Evolutionary conservation across 2,113 vertebrate genomes (phyloP).

Genomic region (Podiceps cristatus): DNA sequence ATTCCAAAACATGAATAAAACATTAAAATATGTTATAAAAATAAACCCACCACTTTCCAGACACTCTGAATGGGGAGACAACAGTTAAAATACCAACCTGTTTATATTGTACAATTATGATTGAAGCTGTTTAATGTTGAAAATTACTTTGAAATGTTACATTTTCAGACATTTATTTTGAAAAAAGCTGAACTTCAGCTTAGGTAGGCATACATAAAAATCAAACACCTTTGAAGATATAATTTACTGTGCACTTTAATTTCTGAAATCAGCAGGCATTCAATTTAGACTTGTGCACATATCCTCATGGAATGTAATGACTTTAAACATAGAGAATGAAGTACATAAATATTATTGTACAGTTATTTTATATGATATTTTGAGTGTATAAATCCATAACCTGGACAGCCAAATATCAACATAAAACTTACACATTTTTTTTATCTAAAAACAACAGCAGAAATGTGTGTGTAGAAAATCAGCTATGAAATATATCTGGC

Average conservation of each 20-base stretch:
- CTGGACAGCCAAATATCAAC: background rate
- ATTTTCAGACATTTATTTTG: background rate
- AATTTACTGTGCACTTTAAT: background rate
- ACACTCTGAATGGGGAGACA: background rate
- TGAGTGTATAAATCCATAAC: background rate
- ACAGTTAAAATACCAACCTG: background rate
- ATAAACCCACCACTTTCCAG: background rate
- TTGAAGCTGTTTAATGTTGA: background rate
- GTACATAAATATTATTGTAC: background rate
- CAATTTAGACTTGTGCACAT: background rate
- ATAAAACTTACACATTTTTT: background rate
- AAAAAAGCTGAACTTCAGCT: background rate
- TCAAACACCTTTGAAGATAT: background rate
- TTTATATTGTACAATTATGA: background rate
- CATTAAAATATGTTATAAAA: background rate
- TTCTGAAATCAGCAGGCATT: background rate
- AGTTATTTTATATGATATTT: background rate
- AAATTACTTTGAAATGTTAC: background rate
- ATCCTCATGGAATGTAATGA: background rate
- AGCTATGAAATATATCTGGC: slow-evolving; percentile 15
- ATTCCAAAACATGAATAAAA: background rate
- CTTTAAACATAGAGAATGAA: background rate
- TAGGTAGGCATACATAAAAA: background rate
- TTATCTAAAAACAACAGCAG: background rate
- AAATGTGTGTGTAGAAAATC: background rate